Evolutionary conservation across 2,797 vertebrate species (phyloP).

Genomic region (Phalloptychus januarius): DNA sequence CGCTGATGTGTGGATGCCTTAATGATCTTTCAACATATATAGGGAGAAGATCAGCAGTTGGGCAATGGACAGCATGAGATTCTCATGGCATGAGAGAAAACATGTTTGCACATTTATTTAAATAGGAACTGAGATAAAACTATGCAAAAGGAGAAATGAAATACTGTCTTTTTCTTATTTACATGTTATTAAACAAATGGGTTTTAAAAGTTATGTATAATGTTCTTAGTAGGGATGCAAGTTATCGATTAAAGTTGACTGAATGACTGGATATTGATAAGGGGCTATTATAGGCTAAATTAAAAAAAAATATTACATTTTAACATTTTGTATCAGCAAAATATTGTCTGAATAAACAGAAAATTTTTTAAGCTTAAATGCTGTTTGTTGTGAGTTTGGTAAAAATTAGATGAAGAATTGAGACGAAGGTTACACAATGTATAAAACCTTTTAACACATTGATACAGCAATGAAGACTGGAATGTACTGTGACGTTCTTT

Average conservation of each 20-base stretch:
- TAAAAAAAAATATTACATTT: too few species aligned
- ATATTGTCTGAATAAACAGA: too few species aligned
- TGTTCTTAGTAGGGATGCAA: background rate
- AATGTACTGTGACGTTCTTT: background rate
- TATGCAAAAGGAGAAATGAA: background rate
- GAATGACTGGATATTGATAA: too few species aligned
- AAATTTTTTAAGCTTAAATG: background rate
- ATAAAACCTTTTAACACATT: background rate
- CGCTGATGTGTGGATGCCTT: slow-evolving; percentile 6
- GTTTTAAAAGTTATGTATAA: background rate
- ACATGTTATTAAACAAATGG: background rate
- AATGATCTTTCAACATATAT: background rate
- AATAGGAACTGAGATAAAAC: background rate
- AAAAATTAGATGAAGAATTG: too few species aligned
- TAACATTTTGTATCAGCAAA: too few species aligned
- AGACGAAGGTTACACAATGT: background rate
- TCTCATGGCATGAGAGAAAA: background rate
- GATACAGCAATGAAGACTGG: background rate
- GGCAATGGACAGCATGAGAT: background rate
- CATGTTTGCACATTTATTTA: background rate
- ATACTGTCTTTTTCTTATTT: background rate
- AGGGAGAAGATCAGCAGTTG: background rate
- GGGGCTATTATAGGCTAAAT: too few species aligned
- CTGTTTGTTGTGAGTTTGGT: background rate
- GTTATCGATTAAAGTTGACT: too few species aligned